Evolutionary conservation across 2,888 invertebrate genomes (phyloP), one percentile per base, ranked within the genome.

Genomic region (Cenopis cana): DNA sequence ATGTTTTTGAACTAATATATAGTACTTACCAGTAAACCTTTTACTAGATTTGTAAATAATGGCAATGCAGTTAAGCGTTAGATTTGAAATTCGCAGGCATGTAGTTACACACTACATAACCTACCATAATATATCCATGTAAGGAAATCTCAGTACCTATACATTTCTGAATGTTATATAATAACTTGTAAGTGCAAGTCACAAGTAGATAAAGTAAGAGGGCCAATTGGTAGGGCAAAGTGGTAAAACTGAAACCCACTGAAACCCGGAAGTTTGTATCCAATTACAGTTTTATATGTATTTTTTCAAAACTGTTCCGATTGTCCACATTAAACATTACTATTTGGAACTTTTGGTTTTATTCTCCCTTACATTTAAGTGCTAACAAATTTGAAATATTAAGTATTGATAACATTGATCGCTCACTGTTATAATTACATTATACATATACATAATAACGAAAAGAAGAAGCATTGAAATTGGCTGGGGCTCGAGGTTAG

Each of bases 301-400:
- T 89, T 89, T 90, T 90, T 88, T 82, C 85, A 83, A 82, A 86
- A 85, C 84, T 83, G 82, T 87, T 87, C 84, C 82, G 77, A 85
- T 86, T 87, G 85, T 88, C 89, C 85, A 78, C 81, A 91, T 86
- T 91, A 91, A 90, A 91, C 78, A 82, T 85, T 84, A 79, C 80
- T 85, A 85, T 84, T 86, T 83, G 70, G 74, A 80, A 76, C 68
- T 57, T 68, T 60, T 79, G 74, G 76, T 82, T 82, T 79, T 69
- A 69, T 76, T 70, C 69, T 68, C 9, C 41, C 68, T 59, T n/a
- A 46, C 12, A 46, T 33, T 33, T 6, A 33, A 33, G 5, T 5
- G 33, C 5, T 33, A 33, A 29, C 14, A 41, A 2, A n/a, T 41
- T 41, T 14, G 41, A 5, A 46, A 46, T 8, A n/a, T 38, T n/a